Evolutionary conservation across 2,888 invertebrate species (phyloP), one percentile per base, ranked within the genome.

Genomic region (Melinaea menophilus): DNA sequence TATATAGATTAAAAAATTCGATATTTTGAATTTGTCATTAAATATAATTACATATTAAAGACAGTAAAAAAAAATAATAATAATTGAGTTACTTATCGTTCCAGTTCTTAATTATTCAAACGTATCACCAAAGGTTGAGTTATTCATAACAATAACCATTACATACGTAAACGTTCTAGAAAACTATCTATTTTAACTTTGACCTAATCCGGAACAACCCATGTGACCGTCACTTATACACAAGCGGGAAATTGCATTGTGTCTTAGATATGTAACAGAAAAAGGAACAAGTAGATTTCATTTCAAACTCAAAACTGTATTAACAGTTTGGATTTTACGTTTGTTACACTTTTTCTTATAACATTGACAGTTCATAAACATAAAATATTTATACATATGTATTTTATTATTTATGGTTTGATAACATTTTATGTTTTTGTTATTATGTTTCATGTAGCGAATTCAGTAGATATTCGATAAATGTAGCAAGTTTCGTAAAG

Each of bases 271-370:
- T 64, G 59, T 59, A 58, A 61, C 59, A 55, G 61, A 55, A 61
- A 58, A 55, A 59, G 56, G 59, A 55, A 31, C 57, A 55, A 61
- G 57, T 46, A 66, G 59, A 66, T 59, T 66, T 64, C 64, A 66
- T 66, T 58, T 55, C 59, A 66, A 54, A 47, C 56, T 61, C 60
- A 66, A 63, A 66, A 66, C 34, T 56, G 58, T 47, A 61, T 66
- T 63, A 59, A 59, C 58, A 57, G 63, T 68, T 72, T 72, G 74
- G 72, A 70, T 11, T 51, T 51, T 51, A 31, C 7, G 31, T 51
- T 31, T 51, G 31, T 51, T 22, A 51, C 31, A 9, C 9, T 41
- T 37, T 37, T 22, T 46, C n/a, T 46, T 46, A 46, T 46, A 46
- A 46, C 22, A 48, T 22, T 48, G 48, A 5, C 48, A 48, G n/a